These are phyloP conservation scores for Tiaroga cobitis DNA, from an alignment of 2,797 vertebrate species.

Conservation along the genomic window DNA sequence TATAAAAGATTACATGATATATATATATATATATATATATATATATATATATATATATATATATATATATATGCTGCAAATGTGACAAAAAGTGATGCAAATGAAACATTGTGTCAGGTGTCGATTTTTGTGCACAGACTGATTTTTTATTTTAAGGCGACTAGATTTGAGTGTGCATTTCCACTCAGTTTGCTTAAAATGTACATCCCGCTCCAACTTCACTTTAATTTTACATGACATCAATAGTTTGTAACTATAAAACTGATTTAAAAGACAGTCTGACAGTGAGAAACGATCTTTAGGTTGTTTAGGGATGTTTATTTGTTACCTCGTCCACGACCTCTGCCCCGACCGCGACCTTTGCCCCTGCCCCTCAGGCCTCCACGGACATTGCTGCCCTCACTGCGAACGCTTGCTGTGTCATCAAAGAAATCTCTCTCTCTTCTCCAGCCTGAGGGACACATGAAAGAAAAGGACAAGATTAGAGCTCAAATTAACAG, in stretches of 20 bases:
- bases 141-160: too few relatives aligned
- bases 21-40: too few relatives aligned
- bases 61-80: neutral
- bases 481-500: neutral
- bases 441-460: conserved; percentile 83
- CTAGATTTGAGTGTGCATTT: neutral
- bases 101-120: neutral
- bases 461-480: neutral
- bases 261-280: neutral
- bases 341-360: conserved; percentile 88
- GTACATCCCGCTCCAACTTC: neutral
- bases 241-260: neutral
- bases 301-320: too few relatives aligned
- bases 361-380: conserved; percentile 83
- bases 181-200: neutral
- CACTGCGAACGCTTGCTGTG: conserved; percentile 81
- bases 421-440: conserved; percentile 87
- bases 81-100: neutral
- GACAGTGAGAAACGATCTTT: neutral
- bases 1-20: too few relatives aligned
- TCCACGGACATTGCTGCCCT: conserved; percentile 78
- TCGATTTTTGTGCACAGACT: neutral
- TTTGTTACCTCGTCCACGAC: conserved; percentile 83
- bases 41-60: too few relatives aligned
- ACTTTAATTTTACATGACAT: neutral